A percentile compares a stretch with the other conserved stretches of the same genome.
phyloP scores from a whole-genome alignment of 2,888 invertebrate genomes.

The Mongoloraphidia duomilia region DNA sequence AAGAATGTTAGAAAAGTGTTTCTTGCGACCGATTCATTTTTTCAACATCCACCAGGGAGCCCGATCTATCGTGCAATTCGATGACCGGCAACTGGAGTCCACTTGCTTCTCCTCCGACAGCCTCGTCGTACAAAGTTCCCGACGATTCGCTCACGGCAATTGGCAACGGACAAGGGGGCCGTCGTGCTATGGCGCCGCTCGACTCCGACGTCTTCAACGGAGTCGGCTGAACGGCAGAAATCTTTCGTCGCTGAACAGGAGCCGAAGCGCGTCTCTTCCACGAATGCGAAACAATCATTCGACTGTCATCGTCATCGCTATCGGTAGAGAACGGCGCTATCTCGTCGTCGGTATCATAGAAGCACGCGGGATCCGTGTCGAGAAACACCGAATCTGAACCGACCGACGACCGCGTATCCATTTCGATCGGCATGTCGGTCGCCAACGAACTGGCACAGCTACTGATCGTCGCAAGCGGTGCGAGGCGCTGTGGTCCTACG shows the following conservation, averaged over 20 bases:
- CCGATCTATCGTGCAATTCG: too few relatives aligned
- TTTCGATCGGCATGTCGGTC: constrained; percentile 45
- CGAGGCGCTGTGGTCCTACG: constrained; percentile 34
- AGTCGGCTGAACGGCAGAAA: too few relatives aligned
- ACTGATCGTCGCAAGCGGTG: constrained; percentile 67
- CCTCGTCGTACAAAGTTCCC: too few relatives aligned
- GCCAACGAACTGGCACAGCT: constrained; percentile 57
- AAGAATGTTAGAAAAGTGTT: too few relatives aligned
- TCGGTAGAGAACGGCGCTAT: constrained; percentile 74
- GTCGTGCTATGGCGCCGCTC: too few relatives aligned
- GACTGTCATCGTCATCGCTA: constrained; percentile 43
- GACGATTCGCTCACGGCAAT: too few relatives aligned
- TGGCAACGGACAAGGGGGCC: too few relatives aligned
- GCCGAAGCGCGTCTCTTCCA: constrained; percentile 14
- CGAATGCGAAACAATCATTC: constrained; percentile 9
- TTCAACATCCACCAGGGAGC: too few relatives aligned
- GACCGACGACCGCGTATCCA: constrained; percentile 53
- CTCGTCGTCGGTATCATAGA: constrained; percentile 67
- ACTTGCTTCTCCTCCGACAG: too few relatives aligned
- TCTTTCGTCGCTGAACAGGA: constrained; percentile 19
- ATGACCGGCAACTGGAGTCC: too few relatives aligned
- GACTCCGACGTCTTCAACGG: too few relatives aligned
- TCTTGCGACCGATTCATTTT: too few relatives aligned
- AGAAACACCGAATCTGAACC: constrained; percentile 71
- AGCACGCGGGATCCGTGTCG: constrained; percentile 43